Evolutionary conservation across 1,140 invertebrate genomes (phyloP).

Genomic region (Berghia stephanieae): DNA sequence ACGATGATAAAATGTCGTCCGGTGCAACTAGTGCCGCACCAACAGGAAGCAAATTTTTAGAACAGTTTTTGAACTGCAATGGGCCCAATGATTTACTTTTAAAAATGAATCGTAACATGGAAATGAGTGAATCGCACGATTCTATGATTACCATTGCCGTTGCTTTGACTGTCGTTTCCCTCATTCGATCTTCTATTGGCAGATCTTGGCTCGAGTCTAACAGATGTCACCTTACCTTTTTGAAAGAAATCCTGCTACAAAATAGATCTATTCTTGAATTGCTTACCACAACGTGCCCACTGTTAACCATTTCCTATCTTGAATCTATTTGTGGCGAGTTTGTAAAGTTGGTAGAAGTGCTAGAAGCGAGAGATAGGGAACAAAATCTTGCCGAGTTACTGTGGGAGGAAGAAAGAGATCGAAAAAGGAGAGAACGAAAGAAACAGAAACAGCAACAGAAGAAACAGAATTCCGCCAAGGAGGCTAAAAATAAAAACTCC

Average conservation of each 20-base stretch:
- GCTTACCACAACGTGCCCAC: background rate
- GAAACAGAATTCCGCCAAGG: background rate
- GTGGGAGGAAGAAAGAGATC: conserved; percentile 16
- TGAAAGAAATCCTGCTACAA: conserved; percentile 6
- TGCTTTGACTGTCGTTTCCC: background rate
- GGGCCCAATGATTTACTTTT: too few species aligned
- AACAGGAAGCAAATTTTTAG: too few species aligned
- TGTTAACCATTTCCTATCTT: background rate
- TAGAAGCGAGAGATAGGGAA: conserved; percentile 16
- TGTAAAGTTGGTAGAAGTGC: background rate
- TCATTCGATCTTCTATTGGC: too few species aligned
- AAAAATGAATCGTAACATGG: conserved; percentile 15
- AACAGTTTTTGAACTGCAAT: too few species aligned
- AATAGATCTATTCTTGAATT: conserved; percentile 9
- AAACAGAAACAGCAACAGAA: conserved; percentile 10
- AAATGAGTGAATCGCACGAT: background rate
- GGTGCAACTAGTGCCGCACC: too few species aligned
- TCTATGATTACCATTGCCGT: background rate
- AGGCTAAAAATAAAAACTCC: too few species aligned
- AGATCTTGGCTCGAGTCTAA: too few species aligned
- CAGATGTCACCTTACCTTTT: conserved; percentile 14
- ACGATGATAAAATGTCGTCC: too few species aligned
- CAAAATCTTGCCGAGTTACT: conserved; percentile 18
- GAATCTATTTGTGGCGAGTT: background rate
- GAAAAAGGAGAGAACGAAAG: conserved; percentile 12